Evolutionary conservation across 2,797 vertebrate species (phyloP).

Genomic region (Gambusia yucatana): DNA sequence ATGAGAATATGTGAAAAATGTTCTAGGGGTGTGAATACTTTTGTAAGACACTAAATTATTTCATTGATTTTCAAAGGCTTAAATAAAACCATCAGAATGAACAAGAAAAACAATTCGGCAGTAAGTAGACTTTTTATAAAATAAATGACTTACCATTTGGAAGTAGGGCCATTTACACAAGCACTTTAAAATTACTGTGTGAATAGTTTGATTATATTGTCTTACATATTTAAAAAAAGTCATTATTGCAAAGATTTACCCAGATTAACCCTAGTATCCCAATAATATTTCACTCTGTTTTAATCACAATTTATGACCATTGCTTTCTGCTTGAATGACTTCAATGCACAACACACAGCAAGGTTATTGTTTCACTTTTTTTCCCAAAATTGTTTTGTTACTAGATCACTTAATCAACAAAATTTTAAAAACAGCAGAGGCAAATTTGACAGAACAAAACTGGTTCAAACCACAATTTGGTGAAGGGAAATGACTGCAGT

Average conservation of each 20-base stretch:
- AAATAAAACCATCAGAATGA: slow-evolving; percentile 60
- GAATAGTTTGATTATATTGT: not conserved
- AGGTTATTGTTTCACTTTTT: not conserved
- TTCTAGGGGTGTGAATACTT: not conserved
- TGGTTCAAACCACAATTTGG: not conserved
- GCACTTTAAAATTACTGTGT: too few species aligned
- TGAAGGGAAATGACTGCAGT: slow-evolving; percentile 22
- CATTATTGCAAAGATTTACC: not conserved
- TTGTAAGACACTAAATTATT: slow-evolving; percentile 42
- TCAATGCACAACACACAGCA: not conserved
- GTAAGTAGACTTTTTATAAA: slow-evolving; percentile 24
- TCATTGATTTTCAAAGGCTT: slow-evolving; percentile 66
- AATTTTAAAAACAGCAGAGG: not conserved
- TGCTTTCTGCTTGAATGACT: not conserved
- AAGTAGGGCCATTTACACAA: slow-evolving; percentile 13
- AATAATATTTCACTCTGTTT: not conserved
- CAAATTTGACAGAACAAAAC: not conserved
- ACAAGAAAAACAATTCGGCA: slow-evolving; percentile 64
- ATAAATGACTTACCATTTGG: not conserved
- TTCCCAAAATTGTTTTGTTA: not conserved
- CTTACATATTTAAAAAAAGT: not conserved
- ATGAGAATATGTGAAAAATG: not conserved
- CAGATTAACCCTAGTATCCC: not conserved
- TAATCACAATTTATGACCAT: not conserved
- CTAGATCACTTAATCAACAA: not conserved